Evolutionary conservation across 2,888 invertebrate species (phyloP).

Genomic region (Ophion ventricosus): DNA sequence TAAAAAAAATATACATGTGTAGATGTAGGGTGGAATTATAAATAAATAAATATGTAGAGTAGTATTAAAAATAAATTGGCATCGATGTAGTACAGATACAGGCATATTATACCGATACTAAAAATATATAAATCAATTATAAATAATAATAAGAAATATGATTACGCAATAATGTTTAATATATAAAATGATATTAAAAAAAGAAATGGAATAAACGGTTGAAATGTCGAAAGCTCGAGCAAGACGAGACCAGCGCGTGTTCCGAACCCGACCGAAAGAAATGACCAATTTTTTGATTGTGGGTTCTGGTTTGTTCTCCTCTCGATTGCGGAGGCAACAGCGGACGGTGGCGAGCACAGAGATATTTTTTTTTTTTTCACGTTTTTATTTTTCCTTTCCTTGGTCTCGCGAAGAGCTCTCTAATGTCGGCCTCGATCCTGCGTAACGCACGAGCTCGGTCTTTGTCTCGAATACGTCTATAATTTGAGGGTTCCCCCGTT

Average conservation of each 20-base stretch:
- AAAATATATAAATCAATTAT: too few species aligned
- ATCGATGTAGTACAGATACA: too few species aligned
- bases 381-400: conserved; percentile 2
- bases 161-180: too few species aligned
- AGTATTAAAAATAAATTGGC: too few species aligned
- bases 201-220: neutral
- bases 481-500: conserved; percentile 24
- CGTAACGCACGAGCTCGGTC: conserved; percentile 39
- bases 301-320: conserved; percentile 19
- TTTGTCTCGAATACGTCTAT: conserved; percentile 25
- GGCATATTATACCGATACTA: too few species aligned
- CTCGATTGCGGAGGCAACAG: conserved; percentile 9
- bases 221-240: neutral
- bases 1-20: too few species aligned
- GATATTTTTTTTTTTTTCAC: conserved; percentile 10
- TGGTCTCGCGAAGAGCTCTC: conserved; percentile 16
- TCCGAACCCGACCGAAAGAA: conserved; percentile 11
- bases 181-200: too few species aligned
- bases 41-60: too few species aligned
- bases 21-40: too few species aligned
- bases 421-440: conserved; percentile 27
- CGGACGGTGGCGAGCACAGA: conserved; percentile 44
- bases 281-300: conserved; percentile 37
- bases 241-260: neutral
- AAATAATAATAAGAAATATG: too few species aligned